These are phyloP conservation scores for Oxyteleia sp. DNA, from an alignment of 2,888 invertebrate genomes.

Conservation along the genomic window DNA sequence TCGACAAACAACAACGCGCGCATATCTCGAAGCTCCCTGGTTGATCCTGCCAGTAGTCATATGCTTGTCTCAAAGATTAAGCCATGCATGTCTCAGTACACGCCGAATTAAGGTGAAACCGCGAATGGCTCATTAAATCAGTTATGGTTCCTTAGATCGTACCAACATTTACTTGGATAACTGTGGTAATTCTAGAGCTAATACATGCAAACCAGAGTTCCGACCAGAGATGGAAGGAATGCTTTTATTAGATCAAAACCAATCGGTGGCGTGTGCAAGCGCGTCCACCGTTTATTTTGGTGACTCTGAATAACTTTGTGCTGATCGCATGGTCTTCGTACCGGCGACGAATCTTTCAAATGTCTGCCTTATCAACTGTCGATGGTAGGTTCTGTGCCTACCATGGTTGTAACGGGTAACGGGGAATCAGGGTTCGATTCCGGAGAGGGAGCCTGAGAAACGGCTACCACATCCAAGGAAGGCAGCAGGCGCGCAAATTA, in stretches of 20 bases:
- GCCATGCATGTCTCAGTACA: slow-evolving; percentile 91
- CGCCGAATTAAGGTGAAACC: slow-evolving; percentile 89
- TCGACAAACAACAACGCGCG: no score
- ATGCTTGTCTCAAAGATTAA: slow-evolving; percentile 91
- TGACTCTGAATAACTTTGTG: slow-evolving; percentile 88
- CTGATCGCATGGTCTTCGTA: slow-evolving; percentile 84
- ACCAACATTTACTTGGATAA: slow-evolving; percentile 74
- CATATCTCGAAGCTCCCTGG: slow-evolving; percentile 81
- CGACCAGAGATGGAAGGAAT: slow-evolving; percentile 86
- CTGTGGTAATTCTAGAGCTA: slow-evolving; percentile 91
- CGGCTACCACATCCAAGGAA: slow-evolving; percentile 92
- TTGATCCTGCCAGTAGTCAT: slow-evolving; percentile 89
- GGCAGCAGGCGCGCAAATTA: slow-evolving; percentile 92
- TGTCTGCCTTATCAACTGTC: slow-evolving; percentile 91
- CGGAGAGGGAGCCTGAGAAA: slow-evolving; percentile 92
- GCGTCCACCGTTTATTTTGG: slow-evolving; percentile 87
- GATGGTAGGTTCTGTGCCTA: slow-evolving; percentile 78
- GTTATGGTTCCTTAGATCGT: slow-evolving; percentile 89
- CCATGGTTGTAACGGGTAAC: slow-evolving; percentile 90
- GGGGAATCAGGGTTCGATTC: slow-evolving; percentile 93
- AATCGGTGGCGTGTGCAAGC: slow-evolving; percentile 87
- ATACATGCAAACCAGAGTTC: slow-evolving; percentile 89
- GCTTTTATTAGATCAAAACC: slow-evolving; percentile 85
- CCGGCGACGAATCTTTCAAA: slow-evolving; percentile 89
- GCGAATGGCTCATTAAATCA: slow-evolving; percentile 90